Evolutionary conservation across 1,140 invertebrate genomes (phyloP).

Genomic region (Galleria mellonella): DNA sequence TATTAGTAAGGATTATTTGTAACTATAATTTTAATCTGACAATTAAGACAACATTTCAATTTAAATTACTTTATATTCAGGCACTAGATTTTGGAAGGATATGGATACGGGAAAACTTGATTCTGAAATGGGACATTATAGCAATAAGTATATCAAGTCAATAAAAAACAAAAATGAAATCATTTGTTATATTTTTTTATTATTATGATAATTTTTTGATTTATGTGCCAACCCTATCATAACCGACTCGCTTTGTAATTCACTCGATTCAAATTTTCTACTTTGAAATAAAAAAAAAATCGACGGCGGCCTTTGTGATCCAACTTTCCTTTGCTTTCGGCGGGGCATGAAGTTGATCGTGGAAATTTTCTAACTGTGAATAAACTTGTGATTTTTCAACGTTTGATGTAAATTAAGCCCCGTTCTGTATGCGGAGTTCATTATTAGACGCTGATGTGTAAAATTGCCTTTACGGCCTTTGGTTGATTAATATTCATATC

Average conservation of each 20-base stretch:
- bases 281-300: conserved; percentile 49
- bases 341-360: conserved; percentile 56
- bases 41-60: too few species aligned
- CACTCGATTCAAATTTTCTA: conserved; percentile 56
- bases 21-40: too few species aligned
- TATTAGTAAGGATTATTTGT: too few species aligned
- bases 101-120: too few species aligned
- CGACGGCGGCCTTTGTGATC: conserved; percentile 53
- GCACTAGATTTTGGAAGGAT: too few species aligned
- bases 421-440: conserved; percentile 13
- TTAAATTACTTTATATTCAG: too few species aligned
- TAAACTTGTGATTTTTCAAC: conserved; percentile 50
- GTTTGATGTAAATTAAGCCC: conserved; percentile 60
- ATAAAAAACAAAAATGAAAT: too few species aligned
- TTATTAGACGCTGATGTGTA: conserved; percentile 13
- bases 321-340: conserved; percentile 62
- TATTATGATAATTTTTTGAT: not conserved
- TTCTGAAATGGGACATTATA: too few species aligned
- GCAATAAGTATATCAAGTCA: too few species aligned
- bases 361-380: conserved; percentile 40
- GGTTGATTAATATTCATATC: conserved; percentile 6
- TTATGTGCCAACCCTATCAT: conserved; percentile 29
- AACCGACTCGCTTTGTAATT: conserved; percentile 49
- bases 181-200: too few species aligned
- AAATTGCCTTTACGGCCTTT: conserved; percentile 6